Conservation (phyloP, 2,888 invertebrate genomes). For the Cataglyphis livida region DNA sequence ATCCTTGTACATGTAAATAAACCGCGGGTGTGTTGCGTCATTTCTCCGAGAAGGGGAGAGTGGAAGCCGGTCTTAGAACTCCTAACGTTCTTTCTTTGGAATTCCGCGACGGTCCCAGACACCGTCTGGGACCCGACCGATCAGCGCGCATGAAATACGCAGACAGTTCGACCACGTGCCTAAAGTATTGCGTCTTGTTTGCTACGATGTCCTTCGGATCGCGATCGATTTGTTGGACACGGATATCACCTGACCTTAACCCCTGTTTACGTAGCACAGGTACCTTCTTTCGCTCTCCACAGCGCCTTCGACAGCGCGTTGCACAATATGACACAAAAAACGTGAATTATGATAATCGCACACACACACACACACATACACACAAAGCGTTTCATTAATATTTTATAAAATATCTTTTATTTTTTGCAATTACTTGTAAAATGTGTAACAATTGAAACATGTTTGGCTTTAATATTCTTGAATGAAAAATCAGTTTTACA, state of each 20-base stretch:
- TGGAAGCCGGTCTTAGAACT: slow-evolving; percentile 37
- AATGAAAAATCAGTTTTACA: background rate
- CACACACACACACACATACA: too few relatives aligned
- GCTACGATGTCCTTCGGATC: slow-evolving; percentile 52
- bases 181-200: slow-evolving; percentile 55
- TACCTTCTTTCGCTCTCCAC: slow-evolving; percentile 50
- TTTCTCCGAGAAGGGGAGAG: slow-evolving; percentile 3
- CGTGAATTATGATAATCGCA: background rate
- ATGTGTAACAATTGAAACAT: background rate
- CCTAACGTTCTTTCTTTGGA: slow-evolving; percentile 45
- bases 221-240: slow-evolving; percentile 46
- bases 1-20: slow-evolving; percentile 27
- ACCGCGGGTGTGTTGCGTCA: slow-evolving; percentile 39
- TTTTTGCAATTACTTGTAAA: background rate
- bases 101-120: slow-evolving; percentile 45
- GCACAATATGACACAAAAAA: slow-evolving; percentile 21
- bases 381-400: background rate
- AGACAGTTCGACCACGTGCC: slow-evolving; percentile 40
- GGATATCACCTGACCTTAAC: slow-evolving; percentile 60
- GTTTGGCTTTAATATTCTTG: background rate
- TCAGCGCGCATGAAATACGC: slow-evolving; percentile 32
- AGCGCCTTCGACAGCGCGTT: background rate
- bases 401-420: background rate
- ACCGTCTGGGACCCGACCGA: slow-evolving; percentile 11
- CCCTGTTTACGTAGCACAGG: slow-evolving; percentile 48